Evolutionary conservation across 2,113 vertebrate species (phyloP).

Genomic region (Myxocyprinus asiaticus): DNA sequence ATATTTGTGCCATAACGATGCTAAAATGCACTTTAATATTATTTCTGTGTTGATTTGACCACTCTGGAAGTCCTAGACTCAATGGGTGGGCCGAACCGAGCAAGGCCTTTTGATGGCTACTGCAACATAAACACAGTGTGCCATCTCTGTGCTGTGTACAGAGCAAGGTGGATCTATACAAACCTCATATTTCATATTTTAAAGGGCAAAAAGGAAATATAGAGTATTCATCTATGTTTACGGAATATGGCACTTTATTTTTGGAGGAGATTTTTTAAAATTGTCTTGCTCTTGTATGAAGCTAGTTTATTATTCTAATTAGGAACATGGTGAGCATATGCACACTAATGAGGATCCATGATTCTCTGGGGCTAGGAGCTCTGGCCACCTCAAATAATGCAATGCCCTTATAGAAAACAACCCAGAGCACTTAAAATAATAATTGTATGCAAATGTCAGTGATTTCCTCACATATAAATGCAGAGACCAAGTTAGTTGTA

Average conservation of each 20-base stretch:
- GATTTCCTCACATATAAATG: conserved; percentile 27
- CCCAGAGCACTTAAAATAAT: conserved; percentile 45
- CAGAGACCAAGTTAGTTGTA: neutral
- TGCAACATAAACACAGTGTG: conserved; percentile 30
- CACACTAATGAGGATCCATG: conserved; percentile 26
- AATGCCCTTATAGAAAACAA: conserved; percentile 30
- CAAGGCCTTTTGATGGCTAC: conserved; percentile 22
- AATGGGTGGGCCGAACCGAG: conserved; percentile 7
- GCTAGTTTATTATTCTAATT: conserved; percentile 48
- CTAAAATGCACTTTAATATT: conserved; percentile 61
- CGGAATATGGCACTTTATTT: conserved; percentile 64
- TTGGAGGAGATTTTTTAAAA: conserved; percentile 36
- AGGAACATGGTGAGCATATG: conserved; percentile 23
- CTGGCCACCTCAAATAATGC: neutral
- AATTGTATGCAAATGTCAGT: conserved; percentile 37
- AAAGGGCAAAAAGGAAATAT: conserved; percentile 10
- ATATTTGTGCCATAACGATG: conserved; percentile 57
- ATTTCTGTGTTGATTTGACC: neutral
- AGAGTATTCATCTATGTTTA: conserved; percentile 18
- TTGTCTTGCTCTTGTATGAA: conserved; percentile 32
- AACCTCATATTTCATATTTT: conserved; percentile 32
- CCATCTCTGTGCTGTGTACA: conserved; percentile 23
- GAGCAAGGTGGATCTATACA: neutral
- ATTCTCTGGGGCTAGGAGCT: too few relatives aligned
- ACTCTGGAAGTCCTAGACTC: neutral